Evolutionary conservation across 2,113 vertebrate genomes (phyloP).

Genomic region (Myrmecophaga tridactyla): DNA sequence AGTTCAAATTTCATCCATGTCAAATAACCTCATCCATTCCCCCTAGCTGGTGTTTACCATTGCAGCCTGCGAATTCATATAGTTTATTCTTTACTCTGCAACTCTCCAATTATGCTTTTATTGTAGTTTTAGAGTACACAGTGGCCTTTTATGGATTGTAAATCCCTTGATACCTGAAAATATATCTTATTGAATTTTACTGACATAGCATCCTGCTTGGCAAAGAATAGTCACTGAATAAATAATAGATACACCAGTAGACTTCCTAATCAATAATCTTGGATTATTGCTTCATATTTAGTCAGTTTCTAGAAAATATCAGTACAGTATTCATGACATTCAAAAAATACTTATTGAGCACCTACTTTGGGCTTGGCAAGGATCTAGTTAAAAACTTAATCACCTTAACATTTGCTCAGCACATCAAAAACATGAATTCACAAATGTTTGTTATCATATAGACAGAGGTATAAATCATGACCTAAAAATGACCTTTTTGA

Average conservation of each 20-base stretch:
- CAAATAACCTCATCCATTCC: neutral
- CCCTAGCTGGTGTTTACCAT: neutral
- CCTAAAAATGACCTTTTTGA: neutral
- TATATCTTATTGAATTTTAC: neutral
- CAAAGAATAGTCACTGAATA: neutral
- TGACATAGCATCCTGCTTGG: neutral
- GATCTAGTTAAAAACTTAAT: conserved; percentile 29
- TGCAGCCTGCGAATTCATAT: neutral
- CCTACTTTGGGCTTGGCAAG: neutral
- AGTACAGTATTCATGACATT: neutral
- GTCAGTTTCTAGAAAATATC: neutral
- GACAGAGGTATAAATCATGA: conserved; percentile 1
- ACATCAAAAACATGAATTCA: conserved; percentile 8
- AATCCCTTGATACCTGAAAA: neutral
- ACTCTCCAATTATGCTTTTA: neutral
- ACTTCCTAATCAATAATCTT: conserved; percentile 30
- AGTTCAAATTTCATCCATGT: neutral
- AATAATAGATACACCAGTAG: neutral
- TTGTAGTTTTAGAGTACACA: neutral
- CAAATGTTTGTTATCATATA: conserved; percentile 16
- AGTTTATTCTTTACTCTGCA: conserved; percentile 18
- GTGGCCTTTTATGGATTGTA: neutral
- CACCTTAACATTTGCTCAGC: neutral
- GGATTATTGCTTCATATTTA: neutral
- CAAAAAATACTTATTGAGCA: conserved; percentile 4